phyloP scores from a whole-genome alignment of 1,140 invertebrate genomes.

The Protaetia brevitarsis region DNA sequence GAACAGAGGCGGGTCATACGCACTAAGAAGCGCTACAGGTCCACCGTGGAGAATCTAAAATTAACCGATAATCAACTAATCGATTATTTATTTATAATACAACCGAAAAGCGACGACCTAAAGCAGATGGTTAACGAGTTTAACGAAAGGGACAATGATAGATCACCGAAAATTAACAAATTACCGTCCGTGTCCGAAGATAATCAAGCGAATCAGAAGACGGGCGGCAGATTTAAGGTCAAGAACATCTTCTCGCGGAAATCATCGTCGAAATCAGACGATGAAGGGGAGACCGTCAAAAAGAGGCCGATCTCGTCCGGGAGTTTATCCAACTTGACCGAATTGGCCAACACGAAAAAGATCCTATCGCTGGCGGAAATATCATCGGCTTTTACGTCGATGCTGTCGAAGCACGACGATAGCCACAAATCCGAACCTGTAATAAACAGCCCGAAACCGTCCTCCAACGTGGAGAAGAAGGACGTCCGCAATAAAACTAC shows the following conservation, averaged over 20 bases:
- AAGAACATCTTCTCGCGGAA: slow-evolving; percentile 32
- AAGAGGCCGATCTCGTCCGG: slow-evolving; percentile 33
- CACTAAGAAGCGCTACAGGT: slow-evolving; percentile 36
- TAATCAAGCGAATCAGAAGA: slow-evolving; percentile 31
- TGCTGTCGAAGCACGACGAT: slow-evolving; percentile 51
- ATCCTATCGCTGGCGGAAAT: slow-evolving; percentile 30
- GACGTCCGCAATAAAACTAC: too few relatives aligned
- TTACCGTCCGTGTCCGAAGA: slow-evolving; percentile 30
- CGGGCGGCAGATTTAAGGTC: slow-evolving; percentile 33
- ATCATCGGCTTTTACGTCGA: slow-evolving; percentile 25
- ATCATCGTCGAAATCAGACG: slow-evolving; percentile 42
- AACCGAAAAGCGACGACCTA: slow-evolving; percentile 36
- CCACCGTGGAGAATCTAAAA: slow-evolving; percentile 35
- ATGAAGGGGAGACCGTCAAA: slow-evolving; percentile 32
- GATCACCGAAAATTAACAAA: slow-evolving; percentile 5
- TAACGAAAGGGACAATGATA: slow-evolving; percentile 19
- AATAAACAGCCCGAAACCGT: slow-evolving; percentile 53
- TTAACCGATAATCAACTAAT: slow-evolving; percentile 39
- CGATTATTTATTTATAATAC: slow-evolving; percentile 39
- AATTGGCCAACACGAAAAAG: slow-evolving; percentile 36
- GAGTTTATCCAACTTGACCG: slow-evolving; percentile 36
- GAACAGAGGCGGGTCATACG: neutral
- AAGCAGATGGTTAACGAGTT: slow-evolving; percentile 33
- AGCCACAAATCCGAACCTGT: slow-evolving; percentile 58
- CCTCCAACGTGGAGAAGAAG: slow-evolving; percentile 31